Conservation (phyloP, 2,888 invertebrate genomes). For the Nipponacmea schrenckii region DNA sequence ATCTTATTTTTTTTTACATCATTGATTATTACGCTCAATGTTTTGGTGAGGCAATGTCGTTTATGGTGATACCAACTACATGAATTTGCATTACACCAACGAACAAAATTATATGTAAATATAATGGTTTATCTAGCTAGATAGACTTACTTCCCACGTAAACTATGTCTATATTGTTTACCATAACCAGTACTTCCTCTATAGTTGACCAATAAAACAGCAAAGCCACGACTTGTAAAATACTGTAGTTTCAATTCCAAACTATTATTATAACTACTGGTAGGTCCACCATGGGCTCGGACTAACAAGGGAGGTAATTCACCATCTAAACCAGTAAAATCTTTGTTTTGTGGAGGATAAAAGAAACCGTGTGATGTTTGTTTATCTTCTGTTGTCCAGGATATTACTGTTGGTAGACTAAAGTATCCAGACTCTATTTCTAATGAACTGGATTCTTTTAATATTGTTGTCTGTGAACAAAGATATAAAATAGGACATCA, state of each 20-base stretch:
- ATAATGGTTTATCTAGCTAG: no score
- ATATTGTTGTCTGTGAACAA: constrained; percentile 41
- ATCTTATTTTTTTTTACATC: no score
- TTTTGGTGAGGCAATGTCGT: no score
- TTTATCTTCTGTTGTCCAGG: constrained; percentile 57
- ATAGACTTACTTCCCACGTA: constrained; percentile 51
- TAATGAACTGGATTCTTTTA: constrained; percentile 45
- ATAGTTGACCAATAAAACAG: constrained; percentile 69
- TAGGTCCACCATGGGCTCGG: constrained; percentile 69
- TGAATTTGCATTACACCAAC: no score
- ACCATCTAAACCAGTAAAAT: constrained; percentile 54
- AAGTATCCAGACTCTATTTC: constrained; percentile 57
- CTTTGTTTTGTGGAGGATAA: constrained; percentile 66
- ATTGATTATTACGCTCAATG: no score
- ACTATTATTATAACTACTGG: constrained; percentile 49
- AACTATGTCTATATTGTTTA: constrained; percentile 62
- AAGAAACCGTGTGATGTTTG: constrained; percentile 57
- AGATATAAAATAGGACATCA: constrained; percentile 5
- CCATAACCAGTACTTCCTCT: constrained; percentile 69
- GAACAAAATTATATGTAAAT: no score
- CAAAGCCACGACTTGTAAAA: constrained; percentile 68
- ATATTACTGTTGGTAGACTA: constrained; percentile 63
- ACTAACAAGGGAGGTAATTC: constrained; percentile 66
- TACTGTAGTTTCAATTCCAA: constrained; percentile 66
- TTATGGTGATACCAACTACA: no score